Evolutionary conservation across 2,888 invertebrate genomes (phyloP), one percentile per base, ranked within the genome.

Genomic region (Drosophila bunnanda): DNA sequence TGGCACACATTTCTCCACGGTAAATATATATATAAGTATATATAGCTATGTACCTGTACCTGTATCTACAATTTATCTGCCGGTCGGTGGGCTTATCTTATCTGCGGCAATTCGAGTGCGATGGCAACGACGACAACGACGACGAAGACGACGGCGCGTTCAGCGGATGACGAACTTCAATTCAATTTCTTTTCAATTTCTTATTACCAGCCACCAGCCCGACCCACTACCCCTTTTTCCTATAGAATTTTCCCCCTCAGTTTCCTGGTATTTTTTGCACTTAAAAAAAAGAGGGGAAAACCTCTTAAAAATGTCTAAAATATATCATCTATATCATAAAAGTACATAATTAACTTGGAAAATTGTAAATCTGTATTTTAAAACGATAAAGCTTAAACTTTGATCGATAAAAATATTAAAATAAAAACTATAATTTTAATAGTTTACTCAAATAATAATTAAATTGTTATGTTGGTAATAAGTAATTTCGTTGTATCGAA

Each of bases 101-200:
- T 82, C 72, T 28, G 10, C 10, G 25, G 46, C 68, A 32, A 32
- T 39, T 48, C 48, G 59, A 66, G 52, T 54, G 70, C 53, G 60
- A 69, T 69, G 70, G 54, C 50, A 65, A 59, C 52, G 58, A 17
- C 28, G 28, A 30, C 38, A 52, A 61, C 34, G 44, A 20, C 34
- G 39, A 46, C 9, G 25, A 28, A 1, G 28, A 32, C 56, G 53
- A 58, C 25, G 50, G 32, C 52, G 34, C n/a, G 17, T 48, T 41
- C 54, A 69, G 39, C 74, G 61, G 79, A 54, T 78, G 73, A 74
- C 73, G 59, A 82, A 76, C 77, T 88, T 85, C 77, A 87, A 83
- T 83, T 83, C 71, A 87, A 83, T 83, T 83, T 83, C 82, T 79
- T 84, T 84, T 79, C 88, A 83, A 83, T 83, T 83, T 83, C 88